These are phyloP conservation scores for Leptinotarsa haldemani DNA, from an alignment of 2,888 invertebrate species.

Conservation along the genomic window DNA sequence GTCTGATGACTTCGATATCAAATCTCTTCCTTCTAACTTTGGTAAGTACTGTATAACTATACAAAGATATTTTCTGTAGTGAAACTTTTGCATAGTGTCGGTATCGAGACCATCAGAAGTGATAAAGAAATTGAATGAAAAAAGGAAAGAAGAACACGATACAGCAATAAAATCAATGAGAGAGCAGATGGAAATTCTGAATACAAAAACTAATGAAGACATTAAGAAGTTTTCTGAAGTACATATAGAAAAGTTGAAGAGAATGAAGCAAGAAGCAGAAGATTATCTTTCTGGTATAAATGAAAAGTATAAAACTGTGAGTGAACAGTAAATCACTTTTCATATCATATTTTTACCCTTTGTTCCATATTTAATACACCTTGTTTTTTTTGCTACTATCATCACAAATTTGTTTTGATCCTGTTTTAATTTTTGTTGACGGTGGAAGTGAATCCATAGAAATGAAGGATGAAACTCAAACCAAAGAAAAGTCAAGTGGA, in stretches of 20 bases:
- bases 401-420: too few relatives aligned
- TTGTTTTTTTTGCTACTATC: too few relatives aligned
- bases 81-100: conserved; percentile 25
- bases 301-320: background rate
- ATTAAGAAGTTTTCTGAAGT: conserved; percentile 47
- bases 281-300: background rate
- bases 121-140: conserved; percentile 44
- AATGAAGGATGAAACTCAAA: too few relatives aligned
- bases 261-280: conserved; percentile 43
- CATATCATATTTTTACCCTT: too few relatives aligned
- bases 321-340: conserved; percentile 26
- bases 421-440: too few relatives aligned
- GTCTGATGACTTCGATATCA: conserved; percentile 46
- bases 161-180: conserved; percentile 44
- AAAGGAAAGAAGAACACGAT: conserved; percentile 48
- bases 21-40: conserved; percentile 46
- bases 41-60: conserved; percentile 38
- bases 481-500: too few relatives aligned
- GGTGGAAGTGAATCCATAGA: too few relatives aligned
- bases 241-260: conserved; percentile 38
- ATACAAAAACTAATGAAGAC: conserved; percentile 49
- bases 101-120: conserved; percentile 41
- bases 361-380: too few relatives aligned
- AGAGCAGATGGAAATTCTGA: conserved; percentile 44
- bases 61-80: background rate